Conservation (phyloP, 2,797 vertebrate genomes). For the Varecia variegata region DNA sequence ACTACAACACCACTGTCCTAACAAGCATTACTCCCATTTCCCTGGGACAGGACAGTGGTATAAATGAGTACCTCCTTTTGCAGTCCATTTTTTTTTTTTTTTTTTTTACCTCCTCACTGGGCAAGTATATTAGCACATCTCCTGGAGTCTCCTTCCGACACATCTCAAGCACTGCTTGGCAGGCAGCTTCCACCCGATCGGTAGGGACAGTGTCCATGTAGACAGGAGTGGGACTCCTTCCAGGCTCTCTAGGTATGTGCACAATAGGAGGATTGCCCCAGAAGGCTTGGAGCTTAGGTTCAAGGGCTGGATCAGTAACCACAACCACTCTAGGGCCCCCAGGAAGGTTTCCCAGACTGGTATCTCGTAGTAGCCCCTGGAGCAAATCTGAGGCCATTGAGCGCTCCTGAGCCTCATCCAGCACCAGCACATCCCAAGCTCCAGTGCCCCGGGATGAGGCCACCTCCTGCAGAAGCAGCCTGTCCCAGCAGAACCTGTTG, state of each 20-base stretch:
- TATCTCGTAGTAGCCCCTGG: slow-evolving; percentile 92
- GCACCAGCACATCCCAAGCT: slow-evolving; percentile 89
- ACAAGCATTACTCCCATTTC: rapidly evolving
- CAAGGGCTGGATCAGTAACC: slow-evolving; percentile 86
- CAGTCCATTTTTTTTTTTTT: not conserved
- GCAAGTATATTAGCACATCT: slow-evolving; percentile 92
- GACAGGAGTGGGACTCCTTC: slow-evolving; percentile 53
- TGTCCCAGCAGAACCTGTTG: slow-evolving; percentile 92
- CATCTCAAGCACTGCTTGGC: slow-evolving; percentile 92
- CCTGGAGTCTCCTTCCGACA: slow-evolving; percentile 89
- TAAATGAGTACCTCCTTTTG: too few relatives aligned
- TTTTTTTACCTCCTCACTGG: slow-evolving; percentile 91
- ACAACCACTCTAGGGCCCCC: slow-evolving; percentile 86
- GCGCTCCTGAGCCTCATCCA: slow-evolving; percentile 95
- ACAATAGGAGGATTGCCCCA: slow-evolving; percentile 88
- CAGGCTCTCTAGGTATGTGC: slow-evolving; percentile 68
- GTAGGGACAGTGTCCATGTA: slow-evolving; percentile 86
- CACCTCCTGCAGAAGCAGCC: slow-evolving; percentile 93
- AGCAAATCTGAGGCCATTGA: slow-evolving; percentile 93
- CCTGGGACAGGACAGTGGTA: not conserved
- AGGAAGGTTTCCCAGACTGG: slow-evolving; percentile 48
- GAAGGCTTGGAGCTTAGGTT: slow-evolving; percentile 87
- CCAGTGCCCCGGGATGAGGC: slow-evolving; percentile 92
- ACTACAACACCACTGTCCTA: rapidly evolving
- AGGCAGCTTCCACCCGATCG: slow-evolving; percentile 83